These are phyloP conservation scores for Clarias fuscus DNA, from an alignment of 2,797 vertebrate genomes.

Conservation along the genomic window DNA sequence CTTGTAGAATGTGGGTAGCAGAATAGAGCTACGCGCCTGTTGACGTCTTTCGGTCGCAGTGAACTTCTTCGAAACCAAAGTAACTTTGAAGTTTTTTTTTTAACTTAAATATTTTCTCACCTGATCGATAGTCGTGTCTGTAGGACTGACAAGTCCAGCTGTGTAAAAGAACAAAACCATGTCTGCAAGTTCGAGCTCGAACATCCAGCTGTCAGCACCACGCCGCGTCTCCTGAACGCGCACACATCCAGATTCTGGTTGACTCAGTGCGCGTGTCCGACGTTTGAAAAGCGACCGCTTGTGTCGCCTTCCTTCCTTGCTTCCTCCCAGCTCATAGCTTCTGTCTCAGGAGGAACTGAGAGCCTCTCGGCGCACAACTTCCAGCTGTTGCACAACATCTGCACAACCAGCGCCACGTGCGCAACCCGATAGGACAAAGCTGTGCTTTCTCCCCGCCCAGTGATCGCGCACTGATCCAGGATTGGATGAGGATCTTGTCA, in stretches of 20 bases:
- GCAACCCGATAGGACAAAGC: slow-evolving; percentile 66
- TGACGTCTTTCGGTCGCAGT: not conserved
- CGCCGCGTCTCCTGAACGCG: slow-evolving; percentile 51
- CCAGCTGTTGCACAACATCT: slow-evolving; percentile 70
- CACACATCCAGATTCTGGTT: not conserved
- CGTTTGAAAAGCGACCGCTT: slow-evolving; percentile 51
- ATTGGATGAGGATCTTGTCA: slow-evolving; percentile 56
- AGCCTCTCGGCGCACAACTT: not conserved
- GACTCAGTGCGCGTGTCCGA: slow-evolving; percentile 33
- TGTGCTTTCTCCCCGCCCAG: slow-evolving; percentile 50
- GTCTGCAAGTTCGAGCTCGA: slow-evolving; percentile 37
- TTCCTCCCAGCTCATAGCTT: not conserved
- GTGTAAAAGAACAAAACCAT: slow-evolving; percentile 78
- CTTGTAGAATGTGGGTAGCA: not conserved
- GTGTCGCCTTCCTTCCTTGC: slow-evolving; percentile 70
- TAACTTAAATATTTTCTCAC: slow-evolving; percentile 63
- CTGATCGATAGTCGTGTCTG: slow-evolving; percentile 68
- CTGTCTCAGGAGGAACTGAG: slow-evolving; percentile 1
- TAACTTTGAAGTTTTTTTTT: not conserved
- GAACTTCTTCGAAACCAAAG: not conserved
- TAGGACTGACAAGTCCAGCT: slow-evolving; percentile 71
- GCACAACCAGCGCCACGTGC: slow-evolving; percentile 68
- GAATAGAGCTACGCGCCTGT: not conserved
- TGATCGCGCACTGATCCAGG: slow-evolving; percentile 58
- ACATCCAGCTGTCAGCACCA: slow-evolving; percentile 41